Evolutionary conservation across 2,113 vertebrate species (phyloP).

Genomic region (Deroptyus accipitrinus): DNA sequence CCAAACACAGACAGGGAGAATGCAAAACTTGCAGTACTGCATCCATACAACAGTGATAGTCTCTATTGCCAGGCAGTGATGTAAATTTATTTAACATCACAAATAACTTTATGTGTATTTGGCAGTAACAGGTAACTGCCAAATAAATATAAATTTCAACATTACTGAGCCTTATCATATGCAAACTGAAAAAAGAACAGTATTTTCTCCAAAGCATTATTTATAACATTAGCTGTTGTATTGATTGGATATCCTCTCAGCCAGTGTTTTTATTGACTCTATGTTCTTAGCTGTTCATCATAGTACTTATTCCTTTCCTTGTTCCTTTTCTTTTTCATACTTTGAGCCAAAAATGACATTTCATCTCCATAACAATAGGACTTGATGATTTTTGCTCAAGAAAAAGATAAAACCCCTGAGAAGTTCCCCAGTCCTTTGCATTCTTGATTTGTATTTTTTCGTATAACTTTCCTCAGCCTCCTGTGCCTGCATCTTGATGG

Average conservation of each 20-base stretch:
- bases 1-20: neutral
- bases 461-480: neutral
- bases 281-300: neutral
- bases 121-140: neutral
- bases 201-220: neutral
- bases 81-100: neutral
- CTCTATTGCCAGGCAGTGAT: neutral
- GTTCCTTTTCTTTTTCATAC: neutral
- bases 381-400: neutral
- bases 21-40: neutral
- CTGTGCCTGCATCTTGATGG: neutral
- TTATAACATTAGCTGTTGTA: neutral
- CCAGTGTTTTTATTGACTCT: slow-evolving; percentile 17
- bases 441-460: neutral
- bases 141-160: neutral
- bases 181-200: neutral
- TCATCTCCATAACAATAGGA: neutral
- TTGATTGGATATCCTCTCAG: neutral
- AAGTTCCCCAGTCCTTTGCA: neutral
- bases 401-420: neutral
- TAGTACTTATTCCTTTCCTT: neutral
- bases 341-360: neutral
- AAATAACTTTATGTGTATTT: neutral
- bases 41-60: neutral
- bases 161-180: neutral